Conservation (phyloP, 2,888 invertebrate species). For the Limnephilus marmoratus region DNA sequence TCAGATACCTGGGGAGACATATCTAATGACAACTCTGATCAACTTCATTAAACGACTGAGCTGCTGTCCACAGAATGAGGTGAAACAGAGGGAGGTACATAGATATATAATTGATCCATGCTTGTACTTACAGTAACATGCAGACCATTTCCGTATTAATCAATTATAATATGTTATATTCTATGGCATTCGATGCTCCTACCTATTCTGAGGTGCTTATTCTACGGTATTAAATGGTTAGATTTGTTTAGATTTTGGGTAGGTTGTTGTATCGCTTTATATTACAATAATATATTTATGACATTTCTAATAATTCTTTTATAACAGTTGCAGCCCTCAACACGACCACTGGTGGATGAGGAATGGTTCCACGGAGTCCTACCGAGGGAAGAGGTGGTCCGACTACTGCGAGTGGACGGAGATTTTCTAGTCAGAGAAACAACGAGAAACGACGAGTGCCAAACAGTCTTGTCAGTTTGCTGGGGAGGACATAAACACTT, state of each 20-base stretch:
- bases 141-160: too few relatives aligned
- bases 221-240: not conserved
- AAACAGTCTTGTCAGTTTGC: slow-evolving; percentile 95
- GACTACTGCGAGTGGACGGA: slow-evolving; percentile 93
- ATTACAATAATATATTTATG: not conserved
- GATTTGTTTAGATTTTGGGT: not conserved
- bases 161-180: too few relatives aligned
- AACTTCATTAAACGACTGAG: not conserved
- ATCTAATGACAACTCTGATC: not conserved
- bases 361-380: slow-evolving; percentile 99
- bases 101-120: too few relatives aligned
- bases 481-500: slow-evolving; percentile 99
- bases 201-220: not conserved
- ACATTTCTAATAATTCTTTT: not conserved
- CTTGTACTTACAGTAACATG: too few relatives aligned
- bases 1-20: not conserved
- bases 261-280: not conserved
- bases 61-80: not conserved
- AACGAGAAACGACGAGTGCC: slow-evolving; percentile 92
- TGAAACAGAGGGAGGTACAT: too few relatives aligned
- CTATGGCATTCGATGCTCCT: not conserved
- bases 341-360: slow-evolving; percentile 89
- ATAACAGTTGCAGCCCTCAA: slow-evolving; percentile 71
- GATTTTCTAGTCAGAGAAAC: slow-evolving; percentile 97
- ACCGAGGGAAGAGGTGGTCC: slow-evolving; percentile 96